A percentile compares a stretch with the other conserved stretches of the same genome.
Evolutionary conservation across 1,140 invertebrate genomes (phyloP).

Genomic region (Galendromus occidentalis): DNA sequence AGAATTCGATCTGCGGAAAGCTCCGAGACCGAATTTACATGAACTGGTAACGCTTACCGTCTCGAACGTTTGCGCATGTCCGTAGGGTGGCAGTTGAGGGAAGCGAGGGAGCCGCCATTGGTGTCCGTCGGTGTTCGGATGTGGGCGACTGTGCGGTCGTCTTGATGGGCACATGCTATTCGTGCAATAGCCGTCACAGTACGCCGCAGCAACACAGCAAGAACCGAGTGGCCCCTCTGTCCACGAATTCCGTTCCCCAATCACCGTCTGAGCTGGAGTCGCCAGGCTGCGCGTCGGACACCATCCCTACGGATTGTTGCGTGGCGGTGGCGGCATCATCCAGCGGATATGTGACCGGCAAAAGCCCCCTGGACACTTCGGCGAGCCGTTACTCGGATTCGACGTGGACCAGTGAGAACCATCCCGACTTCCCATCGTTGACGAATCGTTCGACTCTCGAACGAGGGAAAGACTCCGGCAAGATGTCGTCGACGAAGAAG

Average conservation of each 20-base stretch:
- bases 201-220: not conserved
- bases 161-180: constrained; percentile 11
- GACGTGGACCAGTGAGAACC: constrained; percentile 5
- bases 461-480: not conserved
- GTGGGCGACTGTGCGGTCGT: not conserved
- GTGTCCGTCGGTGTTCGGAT: not conserved
- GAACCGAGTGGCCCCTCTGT: not conserved
- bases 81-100: no score
- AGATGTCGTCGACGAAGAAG: not conserved
- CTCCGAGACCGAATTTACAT: no score
- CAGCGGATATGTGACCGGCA: constrained; percentile 2
- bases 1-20: no score
- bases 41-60: no score
- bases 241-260: not conserved
- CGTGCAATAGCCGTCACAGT: constrained; percentile 10
- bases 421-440: not conserved
- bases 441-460: no score
- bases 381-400: not conserved
- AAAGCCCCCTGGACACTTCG: constrained; percentile 3
- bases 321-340: not conserved
- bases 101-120: no score
- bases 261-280: constrained; percentile 4
- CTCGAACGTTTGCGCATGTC: no score
- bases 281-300: not conserved
- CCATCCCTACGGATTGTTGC: not conserved